Evolutionary conservation across 2,888 invertebrate species (phyloP).

Genomic region (Drosophila austrosaltans): DNA sequence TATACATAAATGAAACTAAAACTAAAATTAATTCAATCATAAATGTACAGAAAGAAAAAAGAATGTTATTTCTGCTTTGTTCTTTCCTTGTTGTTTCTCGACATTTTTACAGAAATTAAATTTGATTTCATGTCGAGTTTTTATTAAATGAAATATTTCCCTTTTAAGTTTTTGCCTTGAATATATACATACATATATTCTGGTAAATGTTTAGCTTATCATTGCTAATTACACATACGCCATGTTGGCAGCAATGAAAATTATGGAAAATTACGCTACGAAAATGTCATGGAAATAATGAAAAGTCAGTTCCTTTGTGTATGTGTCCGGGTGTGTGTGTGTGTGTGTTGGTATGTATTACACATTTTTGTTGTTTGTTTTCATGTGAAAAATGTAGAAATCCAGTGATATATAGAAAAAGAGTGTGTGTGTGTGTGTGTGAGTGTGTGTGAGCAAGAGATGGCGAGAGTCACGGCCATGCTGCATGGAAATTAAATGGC

Average conservation of each 20-base stretch:
- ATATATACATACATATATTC: background rate
- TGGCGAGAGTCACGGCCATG: slow-evolving; percentile 58
- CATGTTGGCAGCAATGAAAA: slow-evolving; percentile 27
- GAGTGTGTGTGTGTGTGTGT: background rate
- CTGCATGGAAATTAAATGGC: slow-evolving; percentile 79
- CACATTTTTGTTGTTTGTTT: slow-evolving; percentile 56
- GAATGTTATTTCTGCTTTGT: no score
- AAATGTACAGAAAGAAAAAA: no score
- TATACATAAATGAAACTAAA: no score
- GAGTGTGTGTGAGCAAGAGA: background rate
- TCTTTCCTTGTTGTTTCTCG: background rate
- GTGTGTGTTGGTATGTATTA: slow-evolving; percentile 17
- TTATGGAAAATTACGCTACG: slow-evolving; percentile 33
- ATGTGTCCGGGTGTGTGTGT: background rate
- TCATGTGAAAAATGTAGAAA: slow-evolving; percentile 25
- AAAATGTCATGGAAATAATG: slow-evolving; percentile 37
- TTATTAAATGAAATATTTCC: background rate
- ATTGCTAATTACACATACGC: slow-evolving; percentile 46
- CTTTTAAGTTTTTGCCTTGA: background rate
- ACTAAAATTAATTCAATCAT: no score
- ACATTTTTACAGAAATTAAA: background rate
- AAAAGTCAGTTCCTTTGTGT: slow-evolving; percentile 34
- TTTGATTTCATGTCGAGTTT: background rate
- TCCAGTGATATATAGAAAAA: background rate
- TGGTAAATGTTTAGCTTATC: slow-evolving; percentile 30